Evolutionary conservation across 1,140 invertebrate species (phyloP).

Genomic region (Danaus melanippus): DNA sequence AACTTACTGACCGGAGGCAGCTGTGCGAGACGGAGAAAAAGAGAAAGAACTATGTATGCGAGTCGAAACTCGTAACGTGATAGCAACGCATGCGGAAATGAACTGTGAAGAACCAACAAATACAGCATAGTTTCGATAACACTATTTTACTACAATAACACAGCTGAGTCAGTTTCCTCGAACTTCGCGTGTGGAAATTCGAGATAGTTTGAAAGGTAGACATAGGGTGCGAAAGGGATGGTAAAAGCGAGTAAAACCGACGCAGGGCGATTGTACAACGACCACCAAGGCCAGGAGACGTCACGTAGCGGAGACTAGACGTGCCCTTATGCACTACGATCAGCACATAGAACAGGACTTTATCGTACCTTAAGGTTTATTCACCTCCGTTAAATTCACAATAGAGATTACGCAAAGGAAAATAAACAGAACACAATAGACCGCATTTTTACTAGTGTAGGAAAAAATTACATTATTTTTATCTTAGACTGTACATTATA

Average conservation of each 20-base stretch:
- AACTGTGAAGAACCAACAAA: conserved; percentile 22
- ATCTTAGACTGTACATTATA: not conserved
- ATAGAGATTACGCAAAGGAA: conserved; percentile 5
- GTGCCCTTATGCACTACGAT: conserved; percentile 32
- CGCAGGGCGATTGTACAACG: conserved; percentile 34
- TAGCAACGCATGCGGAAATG: conserved; percentile 22
- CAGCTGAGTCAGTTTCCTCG: conserved; percentile 64
- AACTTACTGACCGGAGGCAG: conserved; percentile 60
- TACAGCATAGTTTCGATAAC: conserved; percentile 38
- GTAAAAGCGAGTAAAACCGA: conserved; percentile 31
- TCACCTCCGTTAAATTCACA: conserved; percentile 9
- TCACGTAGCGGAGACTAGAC: conserved; percentile 56
- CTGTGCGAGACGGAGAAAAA: conserved; percentile 57
- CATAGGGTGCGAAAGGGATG: conserved; percentile 53
- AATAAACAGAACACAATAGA: not conserved
- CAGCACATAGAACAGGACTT: conserved; percentile 4
- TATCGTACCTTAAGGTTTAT: conserved; percentile 20
- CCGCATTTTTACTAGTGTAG: too few species aligned
- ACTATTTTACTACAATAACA: conserved; percentile 18
- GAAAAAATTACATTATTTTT: too few species aligned
- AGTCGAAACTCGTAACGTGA: conserved; percentile 24
- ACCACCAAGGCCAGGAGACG: conserved; percentile 58
- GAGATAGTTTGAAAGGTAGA: conserved; percentile 42
- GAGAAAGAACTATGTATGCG: conserved; percentile 58
- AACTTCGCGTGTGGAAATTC: conserved; percentile 59